Evolutionary conservation across 1,140 invertebrate genomes (phyloP).

Genomic region (Cataglyphis hispanica): DNA sequence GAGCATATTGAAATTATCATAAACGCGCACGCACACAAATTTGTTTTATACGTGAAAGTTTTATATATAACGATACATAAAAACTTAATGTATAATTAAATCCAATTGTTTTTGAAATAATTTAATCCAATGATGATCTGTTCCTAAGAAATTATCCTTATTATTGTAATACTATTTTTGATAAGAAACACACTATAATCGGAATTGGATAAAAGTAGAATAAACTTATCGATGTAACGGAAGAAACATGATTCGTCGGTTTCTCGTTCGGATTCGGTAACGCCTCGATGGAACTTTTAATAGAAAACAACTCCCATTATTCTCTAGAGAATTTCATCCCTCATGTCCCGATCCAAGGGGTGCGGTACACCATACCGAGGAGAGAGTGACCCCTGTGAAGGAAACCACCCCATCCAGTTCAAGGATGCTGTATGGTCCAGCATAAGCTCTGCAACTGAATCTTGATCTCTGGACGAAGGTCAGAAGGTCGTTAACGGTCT

Average conservation of each 20-base stretch:
- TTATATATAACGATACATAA: neutral
- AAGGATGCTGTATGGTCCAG: constrained; percentile 82
- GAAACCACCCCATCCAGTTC: constrained; percentile 82
- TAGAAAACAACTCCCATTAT: constrained; percentile 71
- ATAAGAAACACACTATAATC: neutral
- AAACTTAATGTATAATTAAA: neutral
- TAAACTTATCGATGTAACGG: neutral
- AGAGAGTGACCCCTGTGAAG: constrained; percentile 59
- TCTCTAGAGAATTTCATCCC: constrained; percentile 73
- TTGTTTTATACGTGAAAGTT: neutral
- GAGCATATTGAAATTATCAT: too few species aligned
- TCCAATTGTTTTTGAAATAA: neutral
- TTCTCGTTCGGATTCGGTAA: constrained; percentile 36
- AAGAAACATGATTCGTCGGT: constrained; percentile 15
- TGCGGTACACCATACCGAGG: constrained; percentile 10
- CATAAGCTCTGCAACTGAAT: constrained; percentile 70
- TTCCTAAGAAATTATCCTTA: neutral
- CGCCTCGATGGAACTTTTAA: constrained; percentile 65
- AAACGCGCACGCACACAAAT: neutral
- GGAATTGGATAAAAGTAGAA: constrained; percentile 22
- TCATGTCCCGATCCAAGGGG: constrained; percentile 66
- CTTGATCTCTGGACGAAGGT: constrained; percentile 76
- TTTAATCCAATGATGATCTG: neutral
- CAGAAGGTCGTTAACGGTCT: constrained; percentile 76
- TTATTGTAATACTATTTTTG: neutral